Evolutionary conservation across 1,140 invertebrate genomes (phyloP).

Genomic region (Macrosteles quadrilineatus): DNA sequence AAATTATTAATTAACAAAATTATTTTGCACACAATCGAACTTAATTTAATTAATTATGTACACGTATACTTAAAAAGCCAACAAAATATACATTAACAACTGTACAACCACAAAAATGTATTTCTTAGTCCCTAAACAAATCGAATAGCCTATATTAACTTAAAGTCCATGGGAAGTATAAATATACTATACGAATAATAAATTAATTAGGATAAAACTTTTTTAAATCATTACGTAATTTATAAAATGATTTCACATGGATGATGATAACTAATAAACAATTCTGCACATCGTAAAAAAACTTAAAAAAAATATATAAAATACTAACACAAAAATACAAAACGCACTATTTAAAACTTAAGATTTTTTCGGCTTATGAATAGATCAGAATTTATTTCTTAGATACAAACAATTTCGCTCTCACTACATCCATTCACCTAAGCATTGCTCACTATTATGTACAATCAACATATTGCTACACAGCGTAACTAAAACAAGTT

Average conservation of each 20-base stretch:
- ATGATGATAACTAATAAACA: too few species aligned
- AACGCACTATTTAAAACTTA: constrained; percentile 1
- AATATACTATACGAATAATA: too few species aligned
- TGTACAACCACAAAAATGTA: not conserved
- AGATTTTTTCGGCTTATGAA: not conserved
- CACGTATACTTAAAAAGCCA: constrained; percentile 10
- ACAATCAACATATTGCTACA: constrained; percentile 10
- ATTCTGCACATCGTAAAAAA: too few species aligned
- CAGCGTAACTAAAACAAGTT: not conserved
- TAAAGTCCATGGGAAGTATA: too few species aligned
- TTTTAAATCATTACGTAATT: too few species aligned
- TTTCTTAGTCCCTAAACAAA: not conserved
- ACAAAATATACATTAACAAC: constrained; percentile 27
- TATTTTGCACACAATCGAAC: constrained; percentile 9
- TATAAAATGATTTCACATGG: too few species aligned
- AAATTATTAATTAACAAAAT: constrained; percentile 22
- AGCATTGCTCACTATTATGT: not conserved
- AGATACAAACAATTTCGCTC: not conserved
- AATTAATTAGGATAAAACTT: too few species aligned
- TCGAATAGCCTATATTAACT: too few species aligned
- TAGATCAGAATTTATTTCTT: not conserved
- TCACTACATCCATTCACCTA: constrained; percentile 12
- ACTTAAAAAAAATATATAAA: not conserved
- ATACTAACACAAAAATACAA: not conserved
- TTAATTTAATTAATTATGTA: not conserved